Base-by-base conservation (phyloP, 2,888 invertebrate species). In the Drosophila anomalipes region DNA sequence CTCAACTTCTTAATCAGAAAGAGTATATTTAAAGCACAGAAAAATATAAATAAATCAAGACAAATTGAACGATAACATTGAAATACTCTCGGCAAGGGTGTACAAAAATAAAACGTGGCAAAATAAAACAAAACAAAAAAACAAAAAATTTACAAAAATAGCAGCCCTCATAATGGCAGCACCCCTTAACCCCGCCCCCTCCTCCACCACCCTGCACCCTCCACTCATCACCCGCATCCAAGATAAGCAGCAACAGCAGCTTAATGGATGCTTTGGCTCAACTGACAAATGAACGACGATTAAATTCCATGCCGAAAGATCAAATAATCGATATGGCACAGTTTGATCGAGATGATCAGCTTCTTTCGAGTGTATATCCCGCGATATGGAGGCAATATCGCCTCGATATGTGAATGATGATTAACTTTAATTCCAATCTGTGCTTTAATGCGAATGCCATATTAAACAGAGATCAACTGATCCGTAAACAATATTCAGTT, bases 121-220 rank as follows among this genome's bases (percentile, higher is more conserved):
- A 60, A 54, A 66, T 28, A 66, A 71, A 54, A 64, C 52, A 54
- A 41, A 62, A 74, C 47, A 58, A n/a, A n/a, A n/a, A 54, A 41
- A 62, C 75, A 52, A 58, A n/a, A n/a, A n/a, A 28, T 60, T 39
- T 19, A 56, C n/a, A 35, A 56, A 9, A 41, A n/a, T 14, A 33
- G 10, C 51, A 67, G 67, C 64, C 53, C 44, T 47, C 64, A 67
- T 53, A 59, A 68, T 53, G 68, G 16, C 63, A 60, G 39, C 78
- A 57, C 30, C 30, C 28, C 22, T 19, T 30, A 26, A 28, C 22
- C 32, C 14, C 16, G 4, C 12, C 0, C 14, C 3, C 4, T 26
- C 9, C 37, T 3, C 32, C 26, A 4, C 9, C 33, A 7, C n/a
- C 14, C 0, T 0, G 7, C 7, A 41, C 0, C 12, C 16, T 0